A percentile compares a stretch with the other conserved stretches of the same genome.
These are phyloP conservation scores for Yponomeuta evonymella DNA, from an alignment of 2,888 invertebrate genomes.

Conservation along the genomic window DNA sequence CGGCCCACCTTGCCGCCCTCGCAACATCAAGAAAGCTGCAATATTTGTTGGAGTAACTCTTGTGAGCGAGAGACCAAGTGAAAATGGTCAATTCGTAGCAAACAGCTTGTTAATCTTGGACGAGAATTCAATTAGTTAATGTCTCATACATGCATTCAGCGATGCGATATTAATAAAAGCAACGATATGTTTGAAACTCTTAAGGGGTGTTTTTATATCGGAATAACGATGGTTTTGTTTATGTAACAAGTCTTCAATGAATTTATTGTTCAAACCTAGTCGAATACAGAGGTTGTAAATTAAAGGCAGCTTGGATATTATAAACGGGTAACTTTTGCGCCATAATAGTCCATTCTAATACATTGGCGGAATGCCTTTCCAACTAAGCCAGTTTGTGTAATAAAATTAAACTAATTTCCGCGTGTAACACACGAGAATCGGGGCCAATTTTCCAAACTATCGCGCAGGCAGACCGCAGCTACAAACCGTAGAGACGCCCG, in stretches of 20 bases:
- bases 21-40: neutral
- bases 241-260: neutral
- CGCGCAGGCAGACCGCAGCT: neutral
- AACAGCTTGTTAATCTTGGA: slow-evolving; percentile 13
- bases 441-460: neutral
- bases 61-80: neutral
- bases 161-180: neutral
- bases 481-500: neutral
- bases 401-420: slow-evolving; percentile 1
- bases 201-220: neutral
- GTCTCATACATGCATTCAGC: slow-evolving; percentile 2
- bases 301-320: no score
- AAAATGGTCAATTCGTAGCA: slow-evolving; percentile 7
- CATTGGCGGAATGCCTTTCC: neutral
- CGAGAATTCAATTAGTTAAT: slow-evolving; percentile 11
- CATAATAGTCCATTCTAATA: neutral
- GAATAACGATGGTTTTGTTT: neutral
- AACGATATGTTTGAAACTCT: neutral
- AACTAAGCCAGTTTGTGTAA: neutral
- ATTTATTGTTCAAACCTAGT: no score
- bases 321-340: neutral
- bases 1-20: neutral
- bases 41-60: neutral
- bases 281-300: no score
- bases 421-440: slow-evolving; percentile 1